A percentile compares a stretch with the other conserved stretches of the same genome.
Evolutionary conservation across 1,140 invertebrate genomes (phyloP).

Genomic region (Steinernema feltiae): DNA sequence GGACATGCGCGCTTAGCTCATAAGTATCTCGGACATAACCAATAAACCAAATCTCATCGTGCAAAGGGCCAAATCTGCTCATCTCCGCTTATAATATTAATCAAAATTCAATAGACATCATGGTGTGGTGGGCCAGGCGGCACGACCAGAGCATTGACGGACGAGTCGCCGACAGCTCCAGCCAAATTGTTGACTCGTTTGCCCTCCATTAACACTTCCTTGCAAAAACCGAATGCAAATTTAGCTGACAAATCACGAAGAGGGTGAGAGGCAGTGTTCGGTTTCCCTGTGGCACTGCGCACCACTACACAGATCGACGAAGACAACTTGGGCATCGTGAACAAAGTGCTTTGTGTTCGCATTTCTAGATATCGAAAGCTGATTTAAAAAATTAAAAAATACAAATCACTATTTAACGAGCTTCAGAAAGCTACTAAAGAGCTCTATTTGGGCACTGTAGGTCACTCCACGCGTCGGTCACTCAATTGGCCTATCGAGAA

Average conservation of each 20-base stretch:
- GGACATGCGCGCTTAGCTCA: constrained; percentile 1
- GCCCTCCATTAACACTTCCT: constrained; percentile 15
- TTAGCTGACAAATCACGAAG: constrained; percentile 14
- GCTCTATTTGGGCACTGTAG: neutral
- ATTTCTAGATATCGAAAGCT: too few relatives aligned
- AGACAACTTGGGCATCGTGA: neutral
- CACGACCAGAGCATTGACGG: neutral
- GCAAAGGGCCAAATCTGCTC: constrained; percentile 13
- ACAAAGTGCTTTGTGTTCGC: neutral
- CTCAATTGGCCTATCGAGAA: neutral
- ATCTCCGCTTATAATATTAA: constrained; percentile 15
- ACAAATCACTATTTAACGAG: too few relatives aligned
- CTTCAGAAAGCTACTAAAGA: too few relatives aligned
- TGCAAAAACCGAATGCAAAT: constrained; percentile 14
- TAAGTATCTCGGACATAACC: constrained; percentile 13
- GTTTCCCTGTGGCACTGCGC: neutral
- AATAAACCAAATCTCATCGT: constrained; percentile 15
- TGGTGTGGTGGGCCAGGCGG: constrained; percentile 10
- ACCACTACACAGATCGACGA: neutral
- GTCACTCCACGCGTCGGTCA: neutral
- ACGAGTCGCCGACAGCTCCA: neutral
- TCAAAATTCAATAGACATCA: constrained; percentile 15
- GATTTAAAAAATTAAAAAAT: too few relatives aligned
- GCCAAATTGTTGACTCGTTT: constrained; percentile 15
- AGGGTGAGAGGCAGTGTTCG: neutral